Base-by-base conservation (phyloP, 2,113 vertebrate species). In the Plecturocebus donacophilus region DNA sequence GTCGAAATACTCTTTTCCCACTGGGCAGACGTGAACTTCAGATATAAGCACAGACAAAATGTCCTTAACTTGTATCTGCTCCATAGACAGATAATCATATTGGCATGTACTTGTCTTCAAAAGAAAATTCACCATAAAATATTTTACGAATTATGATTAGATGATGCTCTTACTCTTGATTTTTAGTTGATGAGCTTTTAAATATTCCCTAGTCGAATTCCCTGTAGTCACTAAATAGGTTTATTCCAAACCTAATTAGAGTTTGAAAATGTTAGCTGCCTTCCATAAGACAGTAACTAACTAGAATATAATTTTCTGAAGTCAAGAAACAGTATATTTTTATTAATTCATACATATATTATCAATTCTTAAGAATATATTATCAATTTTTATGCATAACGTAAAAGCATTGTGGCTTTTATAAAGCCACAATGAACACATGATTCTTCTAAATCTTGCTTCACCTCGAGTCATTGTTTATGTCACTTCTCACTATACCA, bases 1-100 rank as follows among this genome's bases (percentile, higher is more conserved):
- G 99, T 99, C 99, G 88, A 99, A 99, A 98, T 99, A 99, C 87
- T 99, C 99, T 98, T 99, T 99, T 95, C 99, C 99, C 96, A 99
- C 99, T 73, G 99, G 99, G 98, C 99, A 99, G 79, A 87, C 23
- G 30, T 96, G 99, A 97, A 98, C 99, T 99, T 98, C 61, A 98
- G 95, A 98, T 38, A 93, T n/a, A 98, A 98, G 94, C 92, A 87
- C 56, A 97, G 61, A 91, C 82, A 93, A 95, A 95, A 93, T 85
- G 75, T 79, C 14, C 91, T 87, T 75, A 95, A 56, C 6, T 35
- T 8, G 92, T 8, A 61, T 97, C 91, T 84, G 10, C 0, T 81
- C 25, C 21, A 40, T 52, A 75, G 30, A 82, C 14, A 61, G 73
- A 93, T 92, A 93, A 58, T 91, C 71, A 6, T 23, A 68, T 4